Base-by-base conservation (phyloP, 2,113 vertebrate genomes). In the Rhea pennata region DNA sequence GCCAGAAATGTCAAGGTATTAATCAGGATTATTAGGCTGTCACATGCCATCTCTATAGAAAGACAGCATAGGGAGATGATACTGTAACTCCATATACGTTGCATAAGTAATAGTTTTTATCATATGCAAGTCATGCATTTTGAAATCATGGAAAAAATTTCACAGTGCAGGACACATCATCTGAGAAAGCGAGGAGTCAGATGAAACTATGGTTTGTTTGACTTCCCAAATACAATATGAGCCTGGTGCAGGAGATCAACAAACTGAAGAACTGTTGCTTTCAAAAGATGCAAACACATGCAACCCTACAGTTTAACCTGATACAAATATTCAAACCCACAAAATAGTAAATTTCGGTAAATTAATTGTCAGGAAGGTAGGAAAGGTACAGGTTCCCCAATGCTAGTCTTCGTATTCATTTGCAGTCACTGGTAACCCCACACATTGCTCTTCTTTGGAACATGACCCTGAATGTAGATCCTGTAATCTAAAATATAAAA, bases 381-480 rank as follows among this genome's bases (percentile, higher is more conserved):
- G 14, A 69, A 85, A 86, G 7, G 7, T 84, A 39, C 4, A 66
- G 54, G 26, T 62, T 2, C 6, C 10, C 5, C 7, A 20, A 4
- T 33, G 15, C 24, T 88, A 33, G 17, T 72, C 15, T 72, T 89
- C 15, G 10, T 50, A 29, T 61, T 77, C 15, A 50, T 64, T 54
- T 82, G 20, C 26, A 31, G 33, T 50, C 0, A 0, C 5, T 79
- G 9, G 15, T n/a, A 85, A 36, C 4, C 16, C 33, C 16, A 53
- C 23, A 42, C 12, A 27, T 13, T 48, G 61, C 33, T 59, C 1
- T 40, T 88, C 65, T 11, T 14, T 31, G 15, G 8, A 90, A 50
- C 53, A 22, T 6, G 64, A 54, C 12, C 24, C 8, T 22, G n/a
- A 53, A 27, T 66, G 54, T 5, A 74, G 61, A 23, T 21, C 5